These are phyloP conservation scores for Eira barbara DNA, from an alignment of 2,113 vertebrate genomes.

Conservation along the genomic window DNA sequence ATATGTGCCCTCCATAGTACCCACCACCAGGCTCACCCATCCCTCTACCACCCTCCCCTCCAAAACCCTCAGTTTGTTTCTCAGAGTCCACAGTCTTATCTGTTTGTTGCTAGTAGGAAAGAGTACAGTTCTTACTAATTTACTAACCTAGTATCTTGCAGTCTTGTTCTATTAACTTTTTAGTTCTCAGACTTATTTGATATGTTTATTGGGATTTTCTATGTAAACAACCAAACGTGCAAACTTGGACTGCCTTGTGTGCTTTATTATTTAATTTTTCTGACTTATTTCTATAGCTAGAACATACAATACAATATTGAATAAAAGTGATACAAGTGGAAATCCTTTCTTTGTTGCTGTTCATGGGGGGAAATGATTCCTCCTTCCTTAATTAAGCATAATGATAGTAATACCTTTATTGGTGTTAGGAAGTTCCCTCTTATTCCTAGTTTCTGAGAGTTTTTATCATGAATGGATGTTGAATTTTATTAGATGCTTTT, in stretches of 20 bases:
- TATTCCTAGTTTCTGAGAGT: conserved; percentile 21
- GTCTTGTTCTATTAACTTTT: neutral
- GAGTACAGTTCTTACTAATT: neutral
- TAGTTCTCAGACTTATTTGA: neutral
- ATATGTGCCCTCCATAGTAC: no score
- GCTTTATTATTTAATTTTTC: neutral
- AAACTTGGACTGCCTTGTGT: neutral
- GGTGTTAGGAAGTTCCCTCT: neutral
- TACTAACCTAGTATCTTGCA: neutral
- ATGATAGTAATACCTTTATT: neutral
- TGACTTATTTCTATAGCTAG: neutral
- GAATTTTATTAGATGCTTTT: conserved; percentile 12
- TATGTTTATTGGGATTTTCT: neutral
- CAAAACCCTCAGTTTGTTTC: no score
- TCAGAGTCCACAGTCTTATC: no score
- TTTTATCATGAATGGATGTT: conserved; percentile 6
- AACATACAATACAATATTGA: neutral
- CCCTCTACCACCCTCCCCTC: no score
- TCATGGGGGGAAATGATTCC: neutral
- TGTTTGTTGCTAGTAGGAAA: neutral
- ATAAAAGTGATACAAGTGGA: neutral
- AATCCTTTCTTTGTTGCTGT: neutral
- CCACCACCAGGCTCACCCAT: no score
- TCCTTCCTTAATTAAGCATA: conserved; percentile 15
- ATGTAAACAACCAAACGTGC: neutral